Percentiles rank a stretch among this genome's conserved stretches.
Evolutionary conservation across 2,888 invertebrate species (phyloP).

Genomic region (Ctenicera cuprea): DNA sequence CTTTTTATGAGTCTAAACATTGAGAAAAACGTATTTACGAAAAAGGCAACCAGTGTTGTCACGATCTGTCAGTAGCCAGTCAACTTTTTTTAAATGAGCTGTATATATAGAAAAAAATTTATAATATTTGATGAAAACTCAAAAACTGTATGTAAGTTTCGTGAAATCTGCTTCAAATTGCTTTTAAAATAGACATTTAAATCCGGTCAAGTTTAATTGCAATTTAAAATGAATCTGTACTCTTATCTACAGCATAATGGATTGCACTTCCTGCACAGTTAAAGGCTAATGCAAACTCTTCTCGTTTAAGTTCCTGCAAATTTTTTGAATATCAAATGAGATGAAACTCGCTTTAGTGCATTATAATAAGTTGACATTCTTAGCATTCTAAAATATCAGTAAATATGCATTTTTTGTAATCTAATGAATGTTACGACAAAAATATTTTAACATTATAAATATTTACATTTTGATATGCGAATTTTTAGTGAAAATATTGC

Average conservation of each 20-base stretch:
- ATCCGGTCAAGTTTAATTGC: slow-evolving; percentile 21
- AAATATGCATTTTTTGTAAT: slow-evolving; percentile 16
- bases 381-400: slow-evolving; percentile 27
- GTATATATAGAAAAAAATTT: too few relatives aligned
- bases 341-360: slow-evolving; percentile 17
- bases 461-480: neutral
- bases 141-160: too few relatives aligned
- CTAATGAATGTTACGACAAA: neutral
- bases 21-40: too few relatives aligned
- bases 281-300: slow-evolving; percentile 32
- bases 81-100: too few relatives aligned
- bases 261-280: slow-evolving; percentile 38
- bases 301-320: slow-evolving; percentile 36
- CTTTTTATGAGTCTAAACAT: too few relatives aligned
- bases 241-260: slow-evolving; percentile 35
- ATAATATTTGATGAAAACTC: too few relatives aligned
- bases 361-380: slow-evolving; percentile 36
- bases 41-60: too few relatives aligned
- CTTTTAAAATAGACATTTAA: slow-evolving; percentile 13
- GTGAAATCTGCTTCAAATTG: neutral
- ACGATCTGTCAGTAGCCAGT: too few relatives aligned
- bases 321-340: slow-evolving; percentile 38
- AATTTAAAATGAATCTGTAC: slow-evolving; percentile 19
- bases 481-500: neutral
- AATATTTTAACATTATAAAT: neutral